Evolutionary conservation across 2,888 invertebrate genomes (phyloP).

Genomic region (Spodoptera littoralis): DNA sequence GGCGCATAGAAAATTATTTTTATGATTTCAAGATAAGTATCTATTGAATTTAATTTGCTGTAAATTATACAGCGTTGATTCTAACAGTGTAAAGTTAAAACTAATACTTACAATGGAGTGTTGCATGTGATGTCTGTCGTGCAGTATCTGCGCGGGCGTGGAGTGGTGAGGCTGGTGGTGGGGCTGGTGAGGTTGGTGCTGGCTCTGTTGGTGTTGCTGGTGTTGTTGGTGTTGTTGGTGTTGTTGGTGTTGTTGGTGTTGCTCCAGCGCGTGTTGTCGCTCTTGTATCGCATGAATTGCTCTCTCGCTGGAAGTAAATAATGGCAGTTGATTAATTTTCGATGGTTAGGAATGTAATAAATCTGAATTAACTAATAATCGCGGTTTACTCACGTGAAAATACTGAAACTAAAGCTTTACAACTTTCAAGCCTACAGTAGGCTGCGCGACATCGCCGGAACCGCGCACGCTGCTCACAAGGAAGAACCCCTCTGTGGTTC

Average conservation of each 20-base stretch:
- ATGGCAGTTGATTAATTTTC: not conserved
- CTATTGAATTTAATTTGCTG: too few relatives aligned
- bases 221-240: slow-evolving; percentile 62
- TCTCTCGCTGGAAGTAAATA: slow-evolving; percentile 62
- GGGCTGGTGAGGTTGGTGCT: slow-evolving; percentile 69
- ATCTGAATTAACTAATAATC: too few relatives aligned
- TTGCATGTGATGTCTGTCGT: slow-evolving; percentile 59
- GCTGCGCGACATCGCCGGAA: too few relatives aligned
- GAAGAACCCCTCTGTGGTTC: too few relatives aligned
- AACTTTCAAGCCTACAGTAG: too few relatives aligned
- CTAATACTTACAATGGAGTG: slow-evolving; percentile 59
- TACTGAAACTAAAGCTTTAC: too few relatives aligned
- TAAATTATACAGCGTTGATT: too few relatives aligned
- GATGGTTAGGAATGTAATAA: too few relatives aligned
- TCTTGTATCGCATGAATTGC: slow-evolving; percentile 79
- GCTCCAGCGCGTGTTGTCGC: slow-evolving; percentile 77
- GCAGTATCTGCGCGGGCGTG: slow-evolving; percentile 60
- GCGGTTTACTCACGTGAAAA: too few relatives aligned
- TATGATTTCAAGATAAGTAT: too few relatives aligned
- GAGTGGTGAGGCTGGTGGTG: slow-evolving; percentile 61
- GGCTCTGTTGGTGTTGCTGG: slow-evolving; percentile 56
- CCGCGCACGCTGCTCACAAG: too few relatives aligned
- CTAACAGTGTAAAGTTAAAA: slow-evolving; percentile 26
- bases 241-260: slow-evolving; percentile 69
- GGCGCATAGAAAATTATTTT: too few relatives aligned